phyloP scores from a whole-genome alignment of 2,888 invertebrate genomes.

The Diogma glabrata region DNA sequence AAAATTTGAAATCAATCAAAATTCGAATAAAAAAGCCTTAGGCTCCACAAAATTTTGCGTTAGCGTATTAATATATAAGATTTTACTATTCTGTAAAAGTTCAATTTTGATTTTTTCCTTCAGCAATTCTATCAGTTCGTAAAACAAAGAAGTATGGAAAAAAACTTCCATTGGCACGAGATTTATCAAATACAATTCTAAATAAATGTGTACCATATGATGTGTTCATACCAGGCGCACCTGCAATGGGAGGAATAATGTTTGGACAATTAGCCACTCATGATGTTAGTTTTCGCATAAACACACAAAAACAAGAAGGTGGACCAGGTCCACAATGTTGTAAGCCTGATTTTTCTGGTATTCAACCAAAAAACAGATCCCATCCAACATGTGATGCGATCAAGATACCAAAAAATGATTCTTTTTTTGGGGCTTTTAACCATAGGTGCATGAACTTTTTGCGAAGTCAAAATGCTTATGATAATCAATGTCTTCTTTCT shows the following conservation, averaged over 20 bases:
- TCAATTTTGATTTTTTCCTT: no score
- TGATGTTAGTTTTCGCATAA: neutral
- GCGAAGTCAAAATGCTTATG: neutral
- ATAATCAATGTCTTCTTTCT: neutral
- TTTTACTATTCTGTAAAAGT: no score
- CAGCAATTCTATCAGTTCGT: no score
- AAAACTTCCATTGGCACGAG: neutral
- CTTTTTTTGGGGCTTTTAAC: neutral
- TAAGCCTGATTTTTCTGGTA: slow-evolving; percentile 4
- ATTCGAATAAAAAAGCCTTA: no score
- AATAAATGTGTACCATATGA: neutral
- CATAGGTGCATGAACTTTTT: slow-evolving; percentile 4
- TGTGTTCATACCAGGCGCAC: neutral
- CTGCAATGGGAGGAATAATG: neutral
- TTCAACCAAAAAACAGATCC: neutral
- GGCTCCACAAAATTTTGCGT: no score
- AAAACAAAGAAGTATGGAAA: no score
- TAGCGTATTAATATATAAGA: no score
- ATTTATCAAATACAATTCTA: neutral
- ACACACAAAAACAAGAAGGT: neutral
- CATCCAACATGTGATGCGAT: neutral
- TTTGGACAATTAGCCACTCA: neutral
- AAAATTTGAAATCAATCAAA: no score
- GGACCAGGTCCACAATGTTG: slow-evolving; percentile 5
- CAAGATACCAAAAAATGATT: neutral